Conservation (phyloP, 2,797 vertebrate species). For the Acanthiza pusilla region DNA sequence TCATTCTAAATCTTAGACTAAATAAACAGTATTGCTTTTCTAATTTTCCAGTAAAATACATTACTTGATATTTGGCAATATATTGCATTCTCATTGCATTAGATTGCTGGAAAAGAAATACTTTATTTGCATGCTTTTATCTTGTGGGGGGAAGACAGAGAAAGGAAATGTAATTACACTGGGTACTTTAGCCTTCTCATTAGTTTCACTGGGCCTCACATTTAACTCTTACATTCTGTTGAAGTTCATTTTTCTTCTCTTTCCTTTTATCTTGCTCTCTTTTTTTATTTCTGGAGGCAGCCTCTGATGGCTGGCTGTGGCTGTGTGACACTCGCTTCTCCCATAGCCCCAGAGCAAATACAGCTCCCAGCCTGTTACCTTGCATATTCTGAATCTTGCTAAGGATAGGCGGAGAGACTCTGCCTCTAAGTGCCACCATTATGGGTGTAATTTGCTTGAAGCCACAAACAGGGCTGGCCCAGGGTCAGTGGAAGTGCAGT, state of each 20-base stretch:
- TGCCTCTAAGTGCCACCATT: background rate
- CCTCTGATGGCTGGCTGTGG: background rate
- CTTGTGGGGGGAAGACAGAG: background rate
- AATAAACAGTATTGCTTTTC: background rate
- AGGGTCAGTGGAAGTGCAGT: background rate
- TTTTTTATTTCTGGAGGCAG: background rate
- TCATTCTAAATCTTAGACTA: background rate
- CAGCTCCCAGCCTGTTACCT: background rate
- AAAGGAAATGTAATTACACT: background rate
- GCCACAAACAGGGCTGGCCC: background rate
- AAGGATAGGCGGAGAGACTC: background rate
- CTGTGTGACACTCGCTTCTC: background rate
- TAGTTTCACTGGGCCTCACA: background rate
- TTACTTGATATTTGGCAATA: background rate
- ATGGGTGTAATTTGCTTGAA: background rate
- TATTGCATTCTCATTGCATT: background rate
- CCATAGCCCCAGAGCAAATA: background rate
- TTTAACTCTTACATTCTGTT: background rate
- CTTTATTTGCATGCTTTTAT: slow-evolving; percentile 14
- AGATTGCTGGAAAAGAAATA: background rate
- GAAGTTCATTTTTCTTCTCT: background rate
- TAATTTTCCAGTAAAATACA: slow-evolving; percentile 7
- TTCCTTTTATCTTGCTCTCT: background rate
- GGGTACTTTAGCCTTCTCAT: background rate
- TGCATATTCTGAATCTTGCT: background rate